phyloP scores from a whole-genome alignment of 92 coral and sea anemone species.

The Desmophyllum pertusum region DNA sequence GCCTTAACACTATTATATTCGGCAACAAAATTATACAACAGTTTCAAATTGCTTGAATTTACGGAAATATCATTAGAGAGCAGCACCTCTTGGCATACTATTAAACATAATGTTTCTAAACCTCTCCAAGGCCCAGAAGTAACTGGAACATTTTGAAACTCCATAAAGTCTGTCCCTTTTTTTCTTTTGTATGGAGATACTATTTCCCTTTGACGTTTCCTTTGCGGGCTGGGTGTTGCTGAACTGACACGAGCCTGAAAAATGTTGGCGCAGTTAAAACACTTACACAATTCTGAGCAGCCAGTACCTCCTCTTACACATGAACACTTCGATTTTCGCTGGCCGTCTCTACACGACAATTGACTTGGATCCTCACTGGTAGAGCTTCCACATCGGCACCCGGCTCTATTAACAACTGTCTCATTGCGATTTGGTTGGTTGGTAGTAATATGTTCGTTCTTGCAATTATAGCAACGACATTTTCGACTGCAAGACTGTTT shows the following conservation, averaged over 20 bases:
- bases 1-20: constrained; percentile 29
- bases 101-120: constrained; percentile 44
- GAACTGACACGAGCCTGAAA: not conserved
- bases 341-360: constrained; percentile 31
- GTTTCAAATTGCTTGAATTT: constrained; percentile 25
- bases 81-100: constrained; percentile 43
- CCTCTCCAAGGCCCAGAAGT: constrained; percentile 42
- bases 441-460: not conserved
- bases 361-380: constrained; percentile 1
- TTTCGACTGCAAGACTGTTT: not conserved
- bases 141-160: constrained; percentile 24
- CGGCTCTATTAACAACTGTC: not conserved
- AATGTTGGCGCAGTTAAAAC: constrained; percentile 38
- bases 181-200: constrained; percentile 53
- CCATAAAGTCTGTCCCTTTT: constrained; percentile 42
- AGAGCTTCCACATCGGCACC: constrained; percentile 34
- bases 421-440: not conserved
- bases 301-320: constrained; percentile 19
- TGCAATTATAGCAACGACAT: constrained; percentile 21
- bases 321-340: constrained; percentile 30
- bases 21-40: constrained; percentile 39
- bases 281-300: constrained; percentile 18
- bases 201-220: no score
- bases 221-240: not conserved
- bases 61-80: constrained; percentile 5